Evolutionary conservation across 2,888 invertebrate genomes (phyloP), one percentile per base, ranked within the genome.

Genomic region (Eristalinus sepulchralis): DNA sequence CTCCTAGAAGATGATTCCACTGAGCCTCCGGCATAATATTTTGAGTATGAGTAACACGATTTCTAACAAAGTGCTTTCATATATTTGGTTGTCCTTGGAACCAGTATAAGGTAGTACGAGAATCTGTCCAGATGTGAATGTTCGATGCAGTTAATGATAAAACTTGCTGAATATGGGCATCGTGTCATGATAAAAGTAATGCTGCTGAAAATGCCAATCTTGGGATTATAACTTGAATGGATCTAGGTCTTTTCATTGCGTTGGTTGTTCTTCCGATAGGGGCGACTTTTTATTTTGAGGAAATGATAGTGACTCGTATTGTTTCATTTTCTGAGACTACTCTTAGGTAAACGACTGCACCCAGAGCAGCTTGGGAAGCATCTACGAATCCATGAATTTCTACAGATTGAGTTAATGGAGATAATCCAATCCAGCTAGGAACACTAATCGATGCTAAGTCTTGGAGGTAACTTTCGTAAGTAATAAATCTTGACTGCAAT

Each of bases 31-130:
- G 84, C 4, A 80, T n/a, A 31, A 31, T 62, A 1, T 20, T 17
- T 64, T 70, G 78, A 13, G 70, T 39, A 33, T 55, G 55, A 20
- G 13, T 60, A 0, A 70, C 68, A 11, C 73, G 63, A 31, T 79
- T 83, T 62, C 71, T 57, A n/a, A 79, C 67, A 24, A 62, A 79
- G 24, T 77, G 57, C n/a, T 78, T 83, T 63, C 71, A 60, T 55
- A 67, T 60, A 17, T 36, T 20, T 53, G 84, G 34, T 1, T 78
- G 33, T 1, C 62, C 59, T 33, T 33, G 36, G 33, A 73, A 70
- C 80, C 71, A 75, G 47, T 66, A 36, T 2, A 84, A n/a, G 0
- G 71, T 20, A 20, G 60, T 75, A 31, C 73, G 70, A n/a, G 59
- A 75, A 53, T 80, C 64, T 2, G 66, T 75, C 75, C 60, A 84